These are phyloP conservation scores for Microcebus tavaratra DNA, from an alignment of 2,113 vertebrate genomes.

Conservation along the genomic window DNA sequence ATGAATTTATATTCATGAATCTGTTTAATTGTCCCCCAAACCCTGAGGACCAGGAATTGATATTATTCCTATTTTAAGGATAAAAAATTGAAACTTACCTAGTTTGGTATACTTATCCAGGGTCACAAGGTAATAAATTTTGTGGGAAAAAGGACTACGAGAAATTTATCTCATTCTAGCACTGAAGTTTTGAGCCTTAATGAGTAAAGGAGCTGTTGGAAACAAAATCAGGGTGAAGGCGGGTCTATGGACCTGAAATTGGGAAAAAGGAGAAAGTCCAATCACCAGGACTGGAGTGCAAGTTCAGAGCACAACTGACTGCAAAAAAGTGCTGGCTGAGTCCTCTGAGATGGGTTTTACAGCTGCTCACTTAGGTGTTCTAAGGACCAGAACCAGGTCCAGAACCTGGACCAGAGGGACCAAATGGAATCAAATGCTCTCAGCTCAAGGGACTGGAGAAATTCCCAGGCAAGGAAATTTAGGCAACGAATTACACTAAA, in stretches of 20 bases:
- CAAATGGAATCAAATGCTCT: fast-evolving
- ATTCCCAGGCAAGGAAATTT: not conserved
- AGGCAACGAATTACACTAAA: not conserved
- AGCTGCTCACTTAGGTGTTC: not conserved
- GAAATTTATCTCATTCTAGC: not conserved
- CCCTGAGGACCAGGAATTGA: not conserved
- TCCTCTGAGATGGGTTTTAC: not conserved
- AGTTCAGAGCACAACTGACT: not conserved
- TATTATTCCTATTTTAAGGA: not conserved
- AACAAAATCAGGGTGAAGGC: not conserved
- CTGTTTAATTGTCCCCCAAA: not conserved
- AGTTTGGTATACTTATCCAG: not conserved
- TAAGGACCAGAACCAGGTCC: no score
- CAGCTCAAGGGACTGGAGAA: not conserved
- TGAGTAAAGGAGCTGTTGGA: not conserved
- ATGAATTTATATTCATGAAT: not conserved
- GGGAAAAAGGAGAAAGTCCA: not conserved
- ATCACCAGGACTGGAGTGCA: not conserved
- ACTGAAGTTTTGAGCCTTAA: not conserved
- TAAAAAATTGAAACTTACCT: not conserved
- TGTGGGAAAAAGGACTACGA: fast-evolving
- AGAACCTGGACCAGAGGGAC: not conserved
- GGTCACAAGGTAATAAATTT: not conserved
- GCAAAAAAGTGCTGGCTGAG: no score
- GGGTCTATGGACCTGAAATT: not conserved